Evolutionary conservation across 2,888 invertebrate genomes (phyloP).

Genomic region (Argynnis bischoffii): DNA sequence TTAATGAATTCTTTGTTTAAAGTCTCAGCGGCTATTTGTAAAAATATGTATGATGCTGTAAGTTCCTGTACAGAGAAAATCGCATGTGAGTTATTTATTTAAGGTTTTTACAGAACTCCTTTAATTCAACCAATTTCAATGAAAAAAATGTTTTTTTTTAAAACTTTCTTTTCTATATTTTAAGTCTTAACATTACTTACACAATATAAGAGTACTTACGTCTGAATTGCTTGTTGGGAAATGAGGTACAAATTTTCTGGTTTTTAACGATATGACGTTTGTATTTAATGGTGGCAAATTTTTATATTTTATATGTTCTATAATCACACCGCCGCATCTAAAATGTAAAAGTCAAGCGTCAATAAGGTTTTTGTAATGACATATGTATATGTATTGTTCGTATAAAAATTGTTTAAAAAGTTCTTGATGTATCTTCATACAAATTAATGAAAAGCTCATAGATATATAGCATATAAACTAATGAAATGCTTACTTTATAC

Average conservation of each 20-base stretch:
- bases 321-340: slow-evolving; percentile 57
- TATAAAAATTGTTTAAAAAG: no score
- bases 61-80: slow-evolving; percentile 40
- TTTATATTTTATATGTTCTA: slow-evolving; percentile 49
- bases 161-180: no score
- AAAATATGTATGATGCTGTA: slow-evolving; percentile 41
- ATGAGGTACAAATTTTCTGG: slow-evolving; percentile 49
- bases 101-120: neutral
- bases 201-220: slow-evolving; percentile 44
- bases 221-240: slow-evolving; percentile 42
- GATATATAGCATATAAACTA: neutral
- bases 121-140: neutral
- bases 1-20: slow-evolving; percentile 44
- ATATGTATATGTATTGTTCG: no score
- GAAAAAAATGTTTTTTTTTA: no score
- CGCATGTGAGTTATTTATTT: neutral
- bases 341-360: slow-evolving; percentile 27
- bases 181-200: no score
- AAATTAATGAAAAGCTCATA: no score
- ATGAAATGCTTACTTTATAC: slow-evolving; percentile 45
- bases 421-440: no score
- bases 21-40: slow-evolving; percentile 53
- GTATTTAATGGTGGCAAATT: slow-evolving; percentile 40
- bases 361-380: no score
- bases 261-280: slow-evolving; percentile 37